Base-by-base conservation (phyloP, 1,140 invertebrate species). In the Oncopodura yosiiana region DNA sequence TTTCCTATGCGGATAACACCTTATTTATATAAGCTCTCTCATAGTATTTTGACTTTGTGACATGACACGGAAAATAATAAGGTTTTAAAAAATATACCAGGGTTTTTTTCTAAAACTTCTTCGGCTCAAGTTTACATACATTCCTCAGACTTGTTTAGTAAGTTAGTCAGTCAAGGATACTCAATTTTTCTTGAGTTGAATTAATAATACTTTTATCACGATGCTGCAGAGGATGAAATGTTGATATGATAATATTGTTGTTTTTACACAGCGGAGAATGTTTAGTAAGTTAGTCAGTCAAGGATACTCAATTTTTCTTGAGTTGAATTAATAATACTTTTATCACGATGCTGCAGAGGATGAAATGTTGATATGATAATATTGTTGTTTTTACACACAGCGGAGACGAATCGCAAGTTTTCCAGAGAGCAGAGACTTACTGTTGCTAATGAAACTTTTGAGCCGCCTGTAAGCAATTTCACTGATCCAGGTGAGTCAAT, bases 341-440 rank as follows among this genome's bases (percentile, higher is more conserved):
- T 26, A 29, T 18, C 18, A 45, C 9, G 21, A 11, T 14, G 23
- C 43, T 45, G 11, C 23, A 19, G 14, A 21, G 37, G 24, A 41
- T 21, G 24, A 41, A 18, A 19, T 41, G 19, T 41, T 41, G 38
- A 21, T 41, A 18, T 6, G 38, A 41, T 21, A 43, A 38, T 38
- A 8, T 9, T 46, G 9, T 18, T 3, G 16, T 46, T 29, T 48
- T 32, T 5, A 6, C 18, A 42, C 42, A 19, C 18, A 11, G 12
- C 53, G 51, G 55, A 58, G 34, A 38, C 39, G n/a, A 53, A 38
- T 34, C 43, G 50, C 32, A 58, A 58, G 39, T 42, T 48, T 14
- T 58, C 56, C 2, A 14, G 56, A 2, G 56, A 58, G 37, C 56
- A 58, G 44, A 19, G 49, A n/a, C 45, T 58, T 36, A 43, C 56